Base-by-base conservation (phyloP, 2,888 invertebrate species). In the Ametastegia equiseti region DNA sequence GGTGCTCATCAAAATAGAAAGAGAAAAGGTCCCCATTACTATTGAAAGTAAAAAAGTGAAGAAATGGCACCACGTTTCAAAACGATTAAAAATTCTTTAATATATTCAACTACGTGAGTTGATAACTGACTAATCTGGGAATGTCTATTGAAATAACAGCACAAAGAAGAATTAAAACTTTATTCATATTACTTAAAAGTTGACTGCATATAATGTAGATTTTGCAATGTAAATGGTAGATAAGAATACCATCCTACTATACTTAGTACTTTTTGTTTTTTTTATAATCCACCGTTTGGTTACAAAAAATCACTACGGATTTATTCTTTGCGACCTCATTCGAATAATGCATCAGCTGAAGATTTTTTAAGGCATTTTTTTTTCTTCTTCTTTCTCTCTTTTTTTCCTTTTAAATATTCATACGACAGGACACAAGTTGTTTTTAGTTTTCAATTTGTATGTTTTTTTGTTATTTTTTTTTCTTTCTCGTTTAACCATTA, bases 341-440 rank as follows among this genome's bases (percentile, higher is more conserved):
- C 36, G 19, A 33, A 54, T 45, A 11, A 75, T 54, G 47, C 30
- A 73, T 47, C 42, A 27, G 47, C 45, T 73, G 23, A 39, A 73
- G 71, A 73, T 73, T 73, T 69, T 47, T 73, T 23, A 63, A 73
- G 73, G 73, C 69, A 47, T 73, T 47, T 47, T 73, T 45, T n/a
- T n/a, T n/a, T n/a, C n/a, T n/a, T n/a, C n/a, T n/a, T n/a, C n/a
- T n/a, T n/a, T n/a, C n/a, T n/a, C n/a, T n/a, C n/a, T n/a, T n/a
- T n/a, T n/a, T n/a, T n/a, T n/a, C n/a, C n/a, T 39, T n/a, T 36
- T 23, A 50, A 36, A 36, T 75, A 33, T 54, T 54, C 19, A 30
- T 54, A 36, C 7, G 36, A 36, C 36, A 36, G 54, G 45, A 54
- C n/a, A 54, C 5, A 33, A 6, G 33, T 75, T 75, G 50, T 73